These are phyloP conservation scores for Campylomormyrus numenius DNA, from an alignment of 2,113 vertebrate species.

Conservation along the genomic window DNA sequence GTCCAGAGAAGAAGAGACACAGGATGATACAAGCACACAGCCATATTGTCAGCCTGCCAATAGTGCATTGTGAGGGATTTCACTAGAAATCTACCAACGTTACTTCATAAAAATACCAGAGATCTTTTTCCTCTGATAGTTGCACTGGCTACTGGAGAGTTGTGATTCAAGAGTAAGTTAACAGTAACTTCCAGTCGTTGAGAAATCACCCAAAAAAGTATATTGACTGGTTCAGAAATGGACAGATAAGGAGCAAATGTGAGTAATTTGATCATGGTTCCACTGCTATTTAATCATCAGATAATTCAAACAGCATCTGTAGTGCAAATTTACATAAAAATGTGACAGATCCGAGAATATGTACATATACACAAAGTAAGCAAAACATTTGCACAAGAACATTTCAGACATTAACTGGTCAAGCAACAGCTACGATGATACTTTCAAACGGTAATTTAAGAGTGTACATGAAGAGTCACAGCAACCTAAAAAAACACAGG, in stretches of 20 bases:
- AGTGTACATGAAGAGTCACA: not conserved
- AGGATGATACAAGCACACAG: not conserved
- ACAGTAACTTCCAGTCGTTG: not conserved
- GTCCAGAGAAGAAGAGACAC: not conserved
- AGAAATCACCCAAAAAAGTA: not conserved
- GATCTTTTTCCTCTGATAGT: not conserved
- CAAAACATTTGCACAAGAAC: constrained; percentile 18
- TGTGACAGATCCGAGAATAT: constrained; percentile 16
- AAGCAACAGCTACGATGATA: not conserved
- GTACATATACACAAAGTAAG: constrained; percentile 47
- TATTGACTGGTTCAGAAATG: not conserved
- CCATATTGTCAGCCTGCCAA: not conserved
- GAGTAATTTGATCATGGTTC: not conserved
- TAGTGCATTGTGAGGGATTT: not conserved
- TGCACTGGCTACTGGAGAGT: not conserved
- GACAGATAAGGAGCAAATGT: not conserved
- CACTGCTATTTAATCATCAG: not conserved
- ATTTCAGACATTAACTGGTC: not conserved
- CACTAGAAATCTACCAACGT: not conserved
- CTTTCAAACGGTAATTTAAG: not conserved
- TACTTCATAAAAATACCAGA: not conserved
- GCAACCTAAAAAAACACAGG: not conserved
- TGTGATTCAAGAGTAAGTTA: not conserved
- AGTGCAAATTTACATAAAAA: constrained; percentile 7
- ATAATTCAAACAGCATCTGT: not conserved